Conservation (phyloP, 2,888 invertebrate species). For the Dinocampus coccinellae region DNA sequence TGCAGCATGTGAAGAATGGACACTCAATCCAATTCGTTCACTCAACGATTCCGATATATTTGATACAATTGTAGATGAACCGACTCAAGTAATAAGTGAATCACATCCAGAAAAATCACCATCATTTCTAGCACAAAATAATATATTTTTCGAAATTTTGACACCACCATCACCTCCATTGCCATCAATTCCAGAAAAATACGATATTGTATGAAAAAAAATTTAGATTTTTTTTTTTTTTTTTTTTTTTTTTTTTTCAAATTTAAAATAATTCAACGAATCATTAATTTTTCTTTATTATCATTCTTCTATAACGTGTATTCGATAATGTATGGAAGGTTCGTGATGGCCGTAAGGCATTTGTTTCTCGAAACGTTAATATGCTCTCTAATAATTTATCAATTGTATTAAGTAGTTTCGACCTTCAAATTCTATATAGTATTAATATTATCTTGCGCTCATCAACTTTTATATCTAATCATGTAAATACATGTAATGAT, state of each 20-base stretch:
- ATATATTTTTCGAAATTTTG: slow-evolving; percentile 50
- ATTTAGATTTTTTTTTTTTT: not conserved
- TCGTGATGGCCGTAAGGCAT: not conserved
- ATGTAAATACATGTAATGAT: not conserved
- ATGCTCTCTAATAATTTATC: slow-evolving; percentile 11
- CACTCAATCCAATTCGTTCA: slow-evolving; percentile 31
- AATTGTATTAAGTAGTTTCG: not conserved
- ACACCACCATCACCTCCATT: slow-evolving; percentile 44
- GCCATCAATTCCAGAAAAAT: slow-evolving; percentile 45
- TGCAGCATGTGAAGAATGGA: slow-evolving; percentile 58
- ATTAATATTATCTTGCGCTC: not conserved
- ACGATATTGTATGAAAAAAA: slow-evolving; percentile 39
- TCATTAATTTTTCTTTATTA: not conserved
- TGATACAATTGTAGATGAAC: slow-evolving; percentile 20
- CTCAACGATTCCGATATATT: slow-evolving; percentile 27
- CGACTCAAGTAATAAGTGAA: slow-evolving; percentile 38
- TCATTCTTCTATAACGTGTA: not conserved
- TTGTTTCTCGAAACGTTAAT: not conserved
- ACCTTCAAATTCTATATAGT: not conserved
- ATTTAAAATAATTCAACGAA: not conserved
- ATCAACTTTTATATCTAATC: not conserved
- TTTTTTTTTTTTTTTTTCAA: not conserved
- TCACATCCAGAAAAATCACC: slow-evolving; percentile 60
- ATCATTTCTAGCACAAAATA: slow-evolving; percentile 57
- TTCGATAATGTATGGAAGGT: not conserved